Conservation (phyloP, 2,113 vertebrate species). For the Solea solea region DNA sequence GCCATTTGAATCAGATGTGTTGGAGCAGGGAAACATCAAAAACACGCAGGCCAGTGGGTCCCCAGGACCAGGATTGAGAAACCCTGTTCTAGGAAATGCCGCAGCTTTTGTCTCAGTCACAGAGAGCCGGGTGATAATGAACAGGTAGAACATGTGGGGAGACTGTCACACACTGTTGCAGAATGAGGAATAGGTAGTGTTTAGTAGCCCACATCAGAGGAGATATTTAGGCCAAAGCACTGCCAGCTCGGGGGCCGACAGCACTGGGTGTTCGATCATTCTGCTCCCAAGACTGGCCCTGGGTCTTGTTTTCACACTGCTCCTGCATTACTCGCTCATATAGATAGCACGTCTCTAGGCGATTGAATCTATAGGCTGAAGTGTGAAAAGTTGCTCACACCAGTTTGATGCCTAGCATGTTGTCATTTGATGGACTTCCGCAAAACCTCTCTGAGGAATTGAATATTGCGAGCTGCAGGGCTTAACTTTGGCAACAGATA, state of each 20-base stretch:
- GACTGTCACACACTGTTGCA: conserved; percentile 14
- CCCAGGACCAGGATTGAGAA: too few relatives aligned
- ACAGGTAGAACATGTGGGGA: conserved; percentile 2
- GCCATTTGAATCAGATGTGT: too few relatives aligned
- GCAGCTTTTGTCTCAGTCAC: conserved; percentile 50
- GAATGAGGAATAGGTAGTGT: conserved; percentile 43
- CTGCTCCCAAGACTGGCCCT: conserved; percentile 34
- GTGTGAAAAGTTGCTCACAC: conserved; percentile 70
- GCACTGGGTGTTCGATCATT: conserved; percentile 51
- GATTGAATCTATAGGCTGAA: conserved; percentile 41
- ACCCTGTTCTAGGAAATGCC: conserved; percentile 51
- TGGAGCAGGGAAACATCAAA: too few relatives aligned
- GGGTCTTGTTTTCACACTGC: conserved; percentile 60
- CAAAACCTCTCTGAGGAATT: not conserved
- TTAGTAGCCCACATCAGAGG: conserved; percentile 51
- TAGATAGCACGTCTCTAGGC: conserved; percentile 42
- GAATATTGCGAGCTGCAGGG: not conserved
- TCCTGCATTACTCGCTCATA: conserved; percentile 52
- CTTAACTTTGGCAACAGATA: conserved; percentile 2
- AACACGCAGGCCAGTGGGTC: too few relatives aligned
- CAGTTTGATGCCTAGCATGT: conserved; percentile 46
- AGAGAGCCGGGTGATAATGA: conserved; percentile 45
- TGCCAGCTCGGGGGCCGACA: conserved; percentile 37
- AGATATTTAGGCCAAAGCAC: conserved; percentile 47
- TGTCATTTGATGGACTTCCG: conserved; percentile 35